phyloP scores from a whole-genome alignment of 2,797 vertebrate genomes.

The Sebastes minor region DNA sequence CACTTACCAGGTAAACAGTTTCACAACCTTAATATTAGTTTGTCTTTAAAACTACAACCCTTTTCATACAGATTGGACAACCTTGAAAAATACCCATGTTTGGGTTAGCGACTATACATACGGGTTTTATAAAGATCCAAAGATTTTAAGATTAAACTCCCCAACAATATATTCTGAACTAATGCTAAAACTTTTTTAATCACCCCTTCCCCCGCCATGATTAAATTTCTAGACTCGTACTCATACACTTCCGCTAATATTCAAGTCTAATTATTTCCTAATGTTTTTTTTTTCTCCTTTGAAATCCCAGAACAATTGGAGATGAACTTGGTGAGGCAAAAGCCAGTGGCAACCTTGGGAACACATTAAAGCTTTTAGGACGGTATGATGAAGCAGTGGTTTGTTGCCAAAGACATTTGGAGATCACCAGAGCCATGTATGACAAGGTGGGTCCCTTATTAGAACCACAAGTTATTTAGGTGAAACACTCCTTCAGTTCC shows the following conservation, averaged over 20 bases:
- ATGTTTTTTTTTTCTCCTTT: slow-evolving; percentile 10
- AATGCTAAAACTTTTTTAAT: slow-evolving; percentile 18
- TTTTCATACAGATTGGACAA: not conserved
- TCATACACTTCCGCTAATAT: slow-evolving; percentile 19
- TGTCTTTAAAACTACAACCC: not conserved
- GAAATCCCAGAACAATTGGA: slow-evolving; percentile 88
- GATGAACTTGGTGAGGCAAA: slow-evolving; percentile 96
- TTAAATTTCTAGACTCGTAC: slow-evolving; percentile 4
- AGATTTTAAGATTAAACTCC: not conserved
- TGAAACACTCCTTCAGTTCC: not conserved
- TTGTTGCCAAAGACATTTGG: slow-evolving; percentile 95
- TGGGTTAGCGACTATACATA: not conserved
- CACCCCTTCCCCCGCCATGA: not conserved
- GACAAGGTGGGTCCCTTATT: slow-evolving; percentile 86
- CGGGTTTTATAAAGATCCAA: not conserved
- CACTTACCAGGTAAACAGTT: slow-evolving; percentile 76
- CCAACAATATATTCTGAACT: not conserved
- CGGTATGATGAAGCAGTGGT: slow-evolving; percentile 94
- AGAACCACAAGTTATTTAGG: not conserved
- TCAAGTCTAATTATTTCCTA: slow-evolving; percentile 29
- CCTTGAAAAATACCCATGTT: not conserved
- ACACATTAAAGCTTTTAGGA: slow-evolving; percentile 95
- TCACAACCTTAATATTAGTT: not conserved
- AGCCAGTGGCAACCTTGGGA: slow-evolving; percentile 97
- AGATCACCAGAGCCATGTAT: slow-evolving; percentile 91